Base-by-base conservation (phyloP, 2,888 invertebrate genomes). In the Troglohyphantes excavatus region DNA sequence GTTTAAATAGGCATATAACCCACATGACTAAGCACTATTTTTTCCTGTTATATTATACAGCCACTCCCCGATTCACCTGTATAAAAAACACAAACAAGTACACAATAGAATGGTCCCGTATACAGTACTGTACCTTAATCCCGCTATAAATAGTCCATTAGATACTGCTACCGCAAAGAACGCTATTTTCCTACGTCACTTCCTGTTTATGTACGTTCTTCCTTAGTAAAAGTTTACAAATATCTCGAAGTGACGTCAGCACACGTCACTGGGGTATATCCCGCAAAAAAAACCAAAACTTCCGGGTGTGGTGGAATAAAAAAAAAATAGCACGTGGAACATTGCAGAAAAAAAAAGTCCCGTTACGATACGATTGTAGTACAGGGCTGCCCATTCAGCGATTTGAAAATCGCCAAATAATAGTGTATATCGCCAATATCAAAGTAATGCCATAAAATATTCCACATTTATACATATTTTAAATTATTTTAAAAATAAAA, bases 281-380 rank as follows among this genome's bases (percentile, higher is more conserved):
- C 61, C 33, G 3, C 63, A 63, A 72, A 19, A 33, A 46, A 27
- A 21, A 53, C 68, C 39, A 73, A 72, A 82, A 67, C 88, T 89
- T 89, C 88, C 88, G 88, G 88, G 88, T 88, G 81, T 70, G 59
- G 39, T 46, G 61, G 59, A 59, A 70, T 72, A 79, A 86, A 79
- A 81, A 61, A 65, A 67, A 76, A 23, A 29, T 63, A 33, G 43
- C 23, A 65, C 53, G 68, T 9, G 23, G 19, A 26, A 68, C 23
- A 19, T 7, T 17, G 53, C 26, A 73, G 67, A 67, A 67, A 67
- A 67, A 87, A 70, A 39, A 26, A 68, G 27, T 78, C 65, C 73
- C 67, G 67, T 67, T 75, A 73, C 82, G 68, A 67, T 73, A 82
- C 59, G 81, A 75, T 39, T 75, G 68, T 75, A 82, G 88, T 81